Evolutionary conservation across 2,888 invertebrate species (phyloP), one percentile per base, ranked within the genome.

Genomic region (Drosophila tanythrix): DNA sequence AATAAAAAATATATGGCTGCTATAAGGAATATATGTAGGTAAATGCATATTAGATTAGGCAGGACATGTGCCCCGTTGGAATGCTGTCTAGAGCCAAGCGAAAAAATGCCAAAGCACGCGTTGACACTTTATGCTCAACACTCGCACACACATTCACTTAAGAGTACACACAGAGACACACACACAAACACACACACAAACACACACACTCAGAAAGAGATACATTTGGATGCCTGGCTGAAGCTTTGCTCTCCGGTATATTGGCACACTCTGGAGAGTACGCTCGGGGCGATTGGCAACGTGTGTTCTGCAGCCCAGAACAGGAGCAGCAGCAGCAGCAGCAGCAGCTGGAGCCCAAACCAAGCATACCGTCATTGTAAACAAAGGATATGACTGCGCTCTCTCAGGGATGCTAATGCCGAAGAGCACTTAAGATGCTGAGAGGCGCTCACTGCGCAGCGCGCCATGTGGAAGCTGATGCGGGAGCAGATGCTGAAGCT

Each of bases 91-190:
- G 58, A 59, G 66, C 13, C 43, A 62, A 65, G 55, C 61, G 76
- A 79, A 87, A 87, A 83, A 85, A 83, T 86, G 74, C 80, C 88
- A 88, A 86, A 86, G 85, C 85, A 86, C 85, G 88, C 88, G 85
- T 86, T 86, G 85, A 86, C 85, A 86, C 85, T 86, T 88, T 86
- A 76, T 73, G 88, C 88, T 86, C 85, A 86, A 88, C 85, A 82
- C 83, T 80, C 75, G 50, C 78, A 80, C 70, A 74, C 52, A 70
- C 64, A 55, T 55, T 55, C 55, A 27, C 55, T 55, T 55, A n/a
- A 36, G 27, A 36, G 36, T 13, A 56, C 56, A 56, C 38, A 56
- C 53, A 35, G 10, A 58, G 66, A 64, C 52, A 62, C 40, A 52
- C 5, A 83, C 85, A 83, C 82, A 53, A 31, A 51, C 31, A 51